Evolutionary conservation across 1,140 invertebrate species (phyloP).

Genomic region (Stratiolaelaps scimitus): DNA sequence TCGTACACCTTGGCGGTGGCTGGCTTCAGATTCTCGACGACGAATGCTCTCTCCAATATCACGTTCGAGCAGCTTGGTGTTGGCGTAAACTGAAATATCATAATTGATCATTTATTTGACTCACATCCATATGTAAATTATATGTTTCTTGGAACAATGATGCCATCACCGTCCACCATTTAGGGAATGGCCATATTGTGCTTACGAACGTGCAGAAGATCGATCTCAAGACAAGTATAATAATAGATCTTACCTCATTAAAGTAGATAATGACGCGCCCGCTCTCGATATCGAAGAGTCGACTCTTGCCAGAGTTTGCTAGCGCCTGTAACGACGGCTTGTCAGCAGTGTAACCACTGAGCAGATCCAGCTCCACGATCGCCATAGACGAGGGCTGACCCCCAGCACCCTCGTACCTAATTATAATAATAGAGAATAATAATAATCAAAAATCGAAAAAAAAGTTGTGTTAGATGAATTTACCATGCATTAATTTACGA

Average conservation of each 20-base stretch:
- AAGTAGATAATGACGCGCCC: conserved; percentile 32
- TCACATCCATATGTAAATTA: too few species aligned
- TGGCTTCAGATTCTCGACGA: conserved; percentile 46
- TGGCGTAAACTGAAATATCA: conserved; percentile 31
- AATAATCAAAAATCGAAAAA: too few species aligned
- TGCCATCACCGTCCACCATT: too few species aligned
- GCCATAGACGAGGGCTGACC: conserved; percentile 49
- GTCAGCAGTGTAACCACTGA: conserved; percentile 52
- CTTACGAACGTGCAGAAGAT: too few species aligned
- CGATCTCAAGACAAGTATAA: too few species aligned
- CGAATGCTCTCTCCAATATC: conserved; percentile 29
- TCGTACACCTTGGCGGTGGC: conserved; percentile 53
- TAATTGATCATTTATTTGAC: not conserved
- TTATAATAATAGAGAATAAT: too few species aligned
- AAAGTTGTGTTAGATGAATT: too few species aligned
- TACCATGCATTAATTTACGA: too few species aligned
- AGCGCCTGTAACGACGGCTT: conserved; percentile 42
- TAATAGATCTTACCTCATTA: conserved; percentile 28
- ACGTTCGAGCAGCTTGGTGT: conserved; percentile 13
- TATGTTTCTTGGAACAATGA: too few species aligned
- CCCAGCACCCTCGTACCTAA: conserved; percentile 2
- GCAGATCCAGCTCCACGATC: conserved; percentile 51
- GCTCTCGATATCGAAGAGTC: conserved; percentile 31
- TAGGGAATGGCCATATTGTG: too few species aligned
- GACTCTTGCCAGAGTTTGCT: not conserved